These are phyloP conservation scores for Microlaimidae sp. DNA, from an alignment of 2,888 invertebrate genomes.

Conservation along the genomic window DNA sequence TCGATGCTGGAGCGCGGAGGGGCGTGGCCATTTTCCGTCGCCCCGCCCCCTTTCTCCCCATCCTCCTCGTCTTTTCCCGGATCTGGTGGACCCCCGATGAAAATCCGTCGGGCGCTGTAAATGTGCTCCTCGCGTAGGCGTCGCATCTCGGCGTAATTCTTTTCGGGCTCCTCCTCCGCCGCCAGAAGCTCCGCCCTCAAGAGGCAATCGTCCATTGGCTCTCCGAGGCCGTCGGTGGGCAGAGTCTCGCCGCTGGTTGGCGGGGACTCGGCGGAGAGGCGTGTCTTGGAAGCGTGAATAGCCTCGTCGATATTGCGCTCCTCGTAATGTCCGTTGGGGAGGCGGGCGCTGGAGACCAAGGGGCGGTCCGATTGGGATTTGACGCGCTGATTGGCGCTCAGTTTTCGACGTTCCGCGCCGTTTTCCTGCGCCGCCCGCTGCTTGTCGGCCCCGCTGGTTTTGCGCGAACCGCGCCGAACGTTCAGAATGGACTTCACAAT, in stretches of 20 bases:
- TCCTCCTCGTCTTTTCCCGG: conserved; percentile 17
- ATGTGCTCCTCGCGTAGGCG: conserved; percentile 21
- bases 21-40: too few relatives aligned
- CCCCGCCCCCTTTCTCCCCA: too few relatives aligned
- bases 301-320: conserved; percentile 30
- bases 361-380: conserved; percentile 12
- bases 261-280: conserved; percentile 6
- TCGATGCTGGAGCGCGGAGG: too few relatives aligned
- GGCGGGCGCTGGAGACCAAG: neutral
- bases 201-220: neutral
- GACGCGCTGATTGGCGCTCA: too few relatives aligned
- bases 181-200: neutral
- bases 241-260: neutral
- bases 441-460: conserved; percentile 15
- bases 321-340: conserved; percentile 18
- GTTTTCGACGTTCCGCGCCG: conserved; percentile 21
- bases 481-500: conserved; percentile 18
- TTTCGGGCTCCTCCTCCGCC: conserved; percentile 11
- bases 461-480: conserved; percentile 21
- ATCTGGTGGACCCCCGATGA: conserved; percentile 22
- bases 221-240: conserved; percentile 4
- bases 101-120: conserved; percentile 26
- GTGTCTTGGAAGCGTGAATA: conserved; percentile 19
- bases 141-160: conserved; percentile 14
- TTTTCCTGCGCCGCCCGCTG: conserved; percentile 15